These are phyloP conservation scores for Sarcophaga variegata DNA, from an alignment of 2,888 invertebrate genomes.

Conservation along the genomic window DNA sequence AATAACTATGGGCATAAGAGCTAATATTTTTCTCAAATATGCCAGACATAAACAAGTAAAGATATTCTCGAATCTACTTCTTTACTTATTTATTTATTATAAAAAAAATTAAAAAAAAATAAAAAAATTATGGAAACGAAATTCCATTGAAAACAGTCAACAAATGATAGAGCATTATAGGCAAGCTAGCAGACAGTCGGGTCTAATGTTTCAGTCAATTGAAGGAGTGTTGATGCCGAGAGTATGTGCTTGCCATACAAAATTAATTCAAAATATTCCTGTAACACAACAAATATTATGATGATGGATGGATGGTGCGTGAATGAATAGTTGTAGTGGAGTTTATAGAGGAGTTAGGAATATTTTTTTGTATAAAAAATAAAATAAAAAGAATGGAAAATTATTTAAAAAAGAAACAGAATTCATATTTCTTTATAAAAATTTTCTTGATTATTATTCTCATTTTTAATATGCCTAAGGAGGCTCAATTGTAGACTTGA, in stretches of 20 bases:
- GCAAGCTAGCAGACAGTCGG: not conserved
- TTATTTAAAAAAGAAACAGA: not conserved
- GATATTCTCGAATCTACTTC: not conserved
- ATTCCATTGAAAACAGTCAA: slow-evolving; percentile 39
- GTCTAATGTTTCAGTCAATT: not conserved
- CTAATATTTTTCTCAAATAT: not conserved
- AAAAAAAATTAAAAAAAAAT: slow-evolving; percentile 1
- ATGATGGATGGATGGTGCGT: not conserved
- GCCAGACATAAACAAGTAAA: slow-evolving; percentile 10
- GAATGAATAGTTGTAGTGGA: not conserved
- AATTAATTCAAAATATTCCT: slow-evolving; percentile 42
- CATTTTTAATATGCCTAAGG: not conserved
- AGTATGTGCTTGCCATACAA: slow-evolving; percentile 33
- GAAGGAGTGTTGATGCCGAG: not conserved
- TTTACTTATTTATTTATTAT: slow-evolving; percentile 7
- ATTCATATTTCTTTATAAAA: not conserved
- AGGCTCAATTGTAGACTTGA: not conserved
- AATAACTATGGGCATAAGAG: no score
- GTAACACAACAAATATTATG: not conserved
- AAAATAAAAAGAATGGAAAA: not conserved
- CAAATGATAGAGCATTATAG: slow-evolving; percentile 28
- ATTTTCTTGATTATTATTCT: not conserved
- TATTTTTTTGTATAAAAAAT: not conserved
- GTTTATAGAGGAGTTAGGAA: not conserved
- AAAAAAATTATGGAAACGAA: slow-evolving; percentile 1